Evolutionary conservation across 2,113 vertebrate species (phyloP).

Genomic region (Myiagra hebetior): DNA sequence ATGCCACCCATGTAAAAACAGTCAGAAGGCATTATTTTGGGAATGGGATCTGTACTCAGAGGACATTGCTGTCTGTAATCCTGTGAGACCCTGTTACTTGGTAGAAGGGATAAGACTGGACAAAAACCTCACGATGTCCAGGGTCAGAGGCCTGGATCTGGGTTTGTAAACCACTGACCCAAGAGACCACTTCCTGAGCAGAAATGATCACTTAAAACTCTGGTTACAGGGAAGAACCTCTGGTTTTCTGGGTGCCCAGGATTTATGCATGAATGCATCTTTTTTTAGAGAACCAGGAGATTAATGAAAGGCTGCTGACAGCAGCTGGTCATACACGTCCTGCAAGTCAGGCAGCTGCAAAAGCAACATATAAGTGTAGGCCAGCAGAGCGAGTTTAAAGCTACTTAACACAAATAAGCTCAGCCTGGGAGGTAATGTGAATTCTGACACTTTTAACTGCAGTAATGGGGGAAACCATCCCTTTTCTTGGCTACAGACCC

Average conservation of each 20-base stretch:
- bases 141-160: not conserved
- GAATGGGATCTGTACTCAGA: not conserved
- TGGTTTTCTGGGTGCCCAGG: not conserved
- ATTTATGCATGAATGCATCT: accelerated
- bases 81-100: not conserved
- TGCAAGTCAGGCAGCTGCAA: not conserved
- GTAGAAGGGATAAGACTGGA: not conserved
- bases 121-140: not conserved
- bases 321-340: not conserved
- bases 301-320: not conserved
- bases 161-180: not conserved
- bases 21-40: not conserved
- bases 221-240: not conserved
- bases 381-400: not conserved
- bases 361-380: not conserved
- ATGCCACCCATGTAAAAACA: not conserved
- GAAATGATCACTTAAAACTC: not conserved
- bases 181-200: not conserved
- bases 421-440: not conserved
- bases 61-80: not conserved
- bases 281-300: not conserved
- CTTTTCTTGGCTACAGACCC: not conserved
- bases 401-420: not conserved
- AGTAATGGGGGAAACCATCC: not conserved
- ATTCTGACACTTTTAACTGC: not conserved